These are phyloP conservation scores for Limnephilus rhombicus DNA, from an alignment of 2,888 invertebrate genomes.

Conservation along the genomic window DNA sequence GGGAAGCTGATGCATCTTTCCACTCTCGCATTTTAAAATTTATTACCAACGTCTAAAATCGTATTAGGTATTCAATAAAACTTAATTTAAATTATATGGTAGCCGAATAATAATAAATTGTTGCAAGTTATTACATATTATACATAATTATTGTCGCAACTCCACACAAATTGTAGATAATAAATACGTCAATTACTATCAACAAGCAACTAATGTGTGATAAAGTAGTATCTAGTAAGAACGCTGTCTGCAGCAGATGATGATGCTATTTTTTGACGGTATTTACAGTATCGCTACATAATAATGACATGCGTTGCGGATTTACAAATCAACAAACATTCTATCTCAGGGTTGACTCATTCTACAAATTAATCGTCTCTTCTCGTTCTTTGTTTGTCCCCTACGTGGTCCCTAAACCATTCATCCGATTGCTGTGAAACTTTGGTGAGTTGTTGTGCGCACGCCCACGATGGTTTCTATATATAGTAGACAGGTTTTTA, in stretches of 20 bases:
- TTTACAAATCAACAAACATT: constrained; percentile 49
- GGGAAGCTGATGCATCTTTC: too few relatives aligned
- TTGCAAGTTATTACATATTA: too few relatives aligned
- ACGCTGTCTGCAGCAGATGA: not conserved
- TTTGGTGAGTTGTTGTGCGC: too few relatives aligned
- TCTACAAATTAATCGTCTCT: not conserved
- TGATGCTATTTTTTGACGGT: not conserved
- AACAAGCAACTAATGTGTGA: not conserved
- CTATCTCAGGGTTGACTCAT: not conserved
- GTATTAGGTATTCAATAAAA: not conserved
- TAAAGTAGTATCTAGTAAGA: not conserved
- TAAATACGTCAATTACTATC: not conserved
- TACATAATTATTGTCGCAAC: not conserved
- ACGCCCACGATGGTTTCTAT: too few relatives aligned
- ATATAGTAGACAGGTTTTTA: too few relatives aligned
- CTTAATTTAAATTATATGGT: not conserved
- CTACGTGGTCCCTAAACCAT: too few relatives aligned
- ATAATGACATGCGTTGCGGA: constrained; percentile 46
- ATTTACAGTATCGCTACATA: constrained; percentile 43
- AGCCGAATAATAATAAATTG: not conserved
- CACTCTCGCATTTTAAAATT: too few relatives aligned
- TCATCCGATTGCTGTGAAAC: too few relatives aligned
- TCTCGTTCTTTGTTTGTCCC: too few relatives aligned
- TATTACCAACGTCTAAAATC: too few relatives aligned
- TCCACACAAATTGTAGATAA: not conserved